A percentile compares a stretch with the other conserved stretches of the same genome.
These are phyloP conservation scores for Galerucella nymphaeae DNA, from an alignment of 2,888 invertebrate species.

Conservation along the genomic window DNA sequence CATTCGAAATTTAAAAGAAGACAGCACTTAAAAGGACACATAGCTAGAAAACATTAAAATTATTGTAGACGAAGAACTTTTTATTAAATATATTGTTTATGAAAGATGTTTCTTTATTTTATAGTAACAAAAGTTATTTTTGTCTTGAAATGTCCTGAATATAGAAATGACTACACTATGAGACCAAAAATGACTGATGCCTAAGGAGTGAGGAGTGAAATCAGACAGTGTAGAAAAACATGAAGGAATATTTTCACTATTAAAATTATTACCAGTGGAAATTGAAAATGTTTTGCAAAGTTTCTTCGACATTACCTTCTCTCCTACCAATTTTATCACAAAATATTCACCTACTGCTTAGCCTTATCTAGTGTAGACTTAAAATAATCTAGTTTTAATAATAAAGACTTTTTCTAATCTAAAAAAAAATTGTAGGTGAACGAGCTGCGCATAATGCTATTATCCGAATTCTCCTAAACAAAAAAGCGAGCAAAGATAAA, in stretches of 20 bases:
- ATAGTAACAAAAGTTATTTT: too few species aligned
- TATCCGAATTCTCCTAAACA: not conserved
- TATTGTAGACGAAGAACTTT: not conserved
- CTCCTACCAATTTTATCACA: too few species aligned
- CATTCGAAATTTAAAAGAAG: constrained; percentile 50
- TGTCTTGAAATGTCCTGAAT: too few species aligned
- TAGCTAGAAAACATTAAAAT: constrained; percentile 33
- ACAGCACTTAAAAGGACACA: constrained; percentile 46
- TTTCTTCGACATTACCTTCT: too few species aligned
- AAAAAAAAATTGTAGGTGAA: constrained; percentile 6
- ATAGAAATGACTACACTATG: too few species aligned
- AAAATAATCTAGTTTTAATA: not conserved
- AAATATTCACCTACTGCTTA: too few species aligned
- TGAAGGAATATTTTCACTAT: too few species aligned
- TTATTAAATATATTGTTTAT: not conserved
- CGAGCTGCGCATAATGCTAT: not conserved
- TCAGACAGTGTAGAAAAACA: too few species aligned
- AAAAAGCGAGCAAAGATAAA: not conserved
- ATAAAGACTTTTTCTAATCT: not conserved
- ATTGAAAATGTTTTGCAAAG: too few species aligned
- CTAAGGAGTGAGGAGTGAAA: too few species aligned
- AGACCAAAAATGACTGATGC: too few species aligned
- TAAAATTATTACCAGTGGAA: too few species aligned
- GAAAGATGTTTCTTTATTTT: not conserved
- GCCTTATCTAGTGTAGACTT: not conserved